These are phyloP conservation scores for Natrix natrix DNA, from an alignment of 2,797 vertebrate genomes.

Conservation along the genomic window DNA sequence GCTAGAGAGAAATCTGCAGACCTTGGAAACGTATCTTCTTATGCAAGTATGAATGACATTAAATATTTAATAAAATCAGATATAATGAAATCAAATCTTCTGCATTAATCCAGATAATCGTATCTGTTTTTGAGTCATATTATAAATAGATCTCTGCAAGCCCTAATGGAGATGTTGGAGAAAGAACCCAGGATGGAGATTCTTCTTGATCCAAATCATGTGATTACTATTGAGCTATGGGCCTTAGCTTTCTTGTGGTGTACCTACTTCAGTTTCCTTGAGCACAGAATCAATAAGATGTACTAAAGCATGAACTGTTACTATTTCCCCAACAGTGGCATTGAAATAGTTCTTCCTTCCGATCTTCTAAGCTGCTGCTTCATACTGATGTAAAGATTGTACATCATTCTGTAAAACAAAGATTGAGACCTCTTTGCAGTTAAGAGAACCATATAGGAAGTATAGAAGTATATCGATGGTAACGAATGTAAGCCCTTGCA, in stretches of 20 bases:
- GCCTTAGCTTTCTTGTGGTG: neutral
- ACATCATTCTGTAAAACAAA: neutral
- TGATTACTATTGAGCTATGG: neutral
- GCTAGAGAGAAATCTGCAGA: slow-evolving; percentile 68
- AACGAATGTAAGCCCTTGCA: neutral
- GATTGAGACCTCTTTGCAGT: neutral
- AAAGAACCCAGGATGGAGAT: neutral
- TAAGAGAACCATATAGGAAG: neutral
- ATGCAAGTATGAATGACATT: slow-evolving; percentile 64
- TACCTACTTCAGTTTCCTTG: neutral
- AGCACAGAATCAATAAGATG: neutral
- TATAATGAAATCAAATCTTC: slow-evolving; percentile 49
- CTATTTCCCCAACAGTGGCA: no score
- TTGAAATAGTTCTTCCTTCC: neutral
- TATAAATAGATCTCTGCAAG: neutral
- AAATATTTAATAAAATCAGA: slow-evolving; percentile 69
- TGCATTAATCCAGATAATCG: slow-evolving; percentile 45
- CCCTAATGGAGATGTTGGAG: neutral
- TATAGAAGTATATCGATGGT: neutral
- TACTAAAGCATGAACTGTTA: neutral
- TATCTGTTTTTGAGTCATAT: neutral
- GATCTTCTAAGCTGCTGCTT: neutral
- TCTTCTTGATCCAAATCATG: neutral
- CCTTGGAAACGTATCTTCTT: slow-evolving; percentile 56
- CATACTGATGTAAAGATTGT: neutral